Evolutionary conservation across 2,888 invertebrate species (phyloP).

Genomic region (Aphelenchoides bicaudatus): DNA sequence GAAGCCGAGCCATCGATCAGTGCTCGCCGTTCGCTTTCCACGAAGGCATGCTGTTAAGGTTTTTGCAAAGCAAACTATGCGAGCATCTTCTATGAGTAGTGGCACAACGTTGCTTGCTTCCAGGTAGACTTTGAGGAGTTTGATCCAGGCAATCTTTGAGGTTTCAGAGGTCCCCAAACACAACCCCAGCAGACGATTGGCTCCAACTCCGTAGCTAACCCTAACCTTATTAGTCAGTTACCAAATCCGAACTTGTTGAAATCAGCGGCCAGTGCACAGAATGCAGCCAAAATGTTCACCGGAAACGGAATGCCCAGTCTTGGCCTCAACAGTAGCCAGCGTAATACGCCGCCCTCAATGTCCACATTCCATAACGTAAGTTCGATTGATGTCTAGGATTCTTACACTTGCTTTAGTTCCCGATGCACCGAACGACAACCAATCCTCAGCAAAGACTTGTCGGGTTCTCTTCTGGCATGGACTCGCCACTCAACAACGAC

Average conservation of each 20-base stretch:
- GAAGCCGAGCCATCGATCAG: background rate
- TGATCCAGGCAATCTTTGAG: no score
- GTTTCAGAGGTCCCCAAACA: no score
- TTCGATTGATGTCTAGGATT: no score
- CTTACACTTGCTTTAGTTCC: no score
- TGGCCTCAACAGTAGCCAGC: conserved; percentile 12
- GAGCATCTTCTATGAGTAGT: conserved; percentile 30
- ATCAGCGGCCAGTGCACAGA: background rate
- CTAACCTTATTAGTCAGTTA: conserved; percentile 7
- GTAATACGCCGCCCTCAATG: conserved; percentile 11
- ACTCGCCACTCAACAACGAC: conserved; percentile 13
- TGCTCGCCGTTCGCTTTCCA: background rate
- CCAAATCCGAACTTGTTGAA: no score
- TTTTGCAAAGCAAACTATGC: conserved; percentile 19
- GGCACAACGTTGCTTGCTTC: conserved; percentile 27
- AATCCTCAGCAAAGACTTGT: background rate
- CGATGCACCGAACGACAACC: conserved; percentile 10
- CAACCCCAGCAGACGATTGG: no score
- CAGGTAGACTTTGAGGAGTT: no score
- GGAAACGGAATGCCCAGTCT: conserved; percentile 19
- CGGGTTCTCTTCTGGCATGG: no score
- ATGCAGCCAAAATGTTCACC: conserved; percentile 10
- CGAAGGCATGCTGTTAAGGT: conserved; percentile 17
- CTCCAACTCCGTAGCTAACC: conserved; percentile 10
- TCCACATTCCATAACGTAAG: no score